Base-by-base conservation (phyloP, 2,888 invertebrate genomes). In the Callyntrura guangdongensis region DNA sequence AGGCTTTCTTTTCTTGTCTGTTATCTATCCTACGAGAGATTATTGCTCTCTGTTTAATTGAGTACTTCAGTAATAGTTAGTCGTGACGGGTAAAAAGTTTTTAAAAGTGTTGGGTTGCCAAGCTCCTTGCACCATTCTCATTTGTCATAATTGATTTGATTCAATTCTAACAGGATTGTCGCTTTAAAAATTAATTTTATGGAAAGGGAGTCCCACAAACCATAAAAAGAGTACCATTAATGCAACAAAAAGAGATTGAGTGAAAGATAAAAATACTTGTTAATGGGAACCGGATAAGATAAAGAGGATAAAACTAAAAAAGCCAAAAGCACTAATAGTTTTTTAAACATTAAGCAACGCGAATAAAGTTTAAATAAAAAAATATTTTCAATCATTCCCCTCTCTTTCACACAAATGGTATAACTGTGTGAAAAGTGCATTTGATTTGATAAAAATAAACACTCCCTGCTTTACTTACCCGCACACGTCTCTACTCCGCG, bases 111-210 rank as follows among this genome's bases (percentile, higher is more conserved):
- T 4, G 45, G 12, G 36, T 74, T 49, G 36, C 36, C 20, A 74
- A 72, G 47, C 22, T 49, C 74, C 74, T 49, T 74, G 49, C 45
- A 74, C 47, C 27, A 14, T 22, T 74, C 85, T 49, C 85, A 81
- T 85, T 90, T 90, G 85, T 90, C 85, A 90, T 77, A 79, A 90
- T 79, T 83, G 59, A 82, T 20, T 25, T 79, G 17, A 36, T 36
- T 36, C 36, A 36, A 36, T 36, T 49, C 53, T 59, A 49, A 47
- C 17, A 64, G 4, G 47, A 83, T 12, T 47, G 25, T 64, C 61
- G 20, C 17, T 22, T 64, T 64, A 11, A 22, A 64, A 22, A 11
- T 20, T 22, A 22, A 11, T 20, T 22, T 64, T 64, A 11, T 25
- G 61, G 20, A 64, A 64, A 11, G 20, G 17, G 20, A 64, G 61